phyloP scores from a whole-genome alignment of 2,113 vertebrate genomes.

The Albula glossodonta region DNA sequence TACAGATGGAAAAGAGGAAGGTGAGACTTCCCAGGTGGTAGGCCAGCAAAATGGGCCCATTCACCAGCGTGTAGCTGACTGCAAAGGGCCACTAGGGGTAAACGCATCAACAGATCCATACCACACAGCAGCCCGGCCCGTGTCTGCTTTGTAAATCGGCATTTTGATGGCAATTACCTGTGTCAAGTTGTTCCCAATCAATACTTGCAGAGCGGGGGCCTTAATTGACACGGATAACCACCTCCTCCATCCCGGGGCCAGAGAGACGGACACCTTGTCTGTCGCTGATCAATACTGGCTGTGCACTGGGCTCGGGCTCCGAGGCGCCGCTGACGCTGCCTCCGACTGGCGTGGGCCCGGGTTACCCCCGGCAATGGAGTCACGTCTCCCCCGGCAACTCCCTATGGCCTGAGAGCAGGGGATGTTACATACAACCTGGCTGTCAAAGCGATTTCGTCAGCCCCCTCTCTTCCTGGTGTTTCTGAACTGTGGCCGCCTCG shows the following conservation, averaged over 20 bases:
- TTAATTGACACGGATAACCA: constrained; percentile 77
- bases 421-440: constrained; percentile 81
- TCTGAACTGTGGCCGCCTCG: constrained; percentile 55
- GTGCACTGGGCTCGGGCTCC: constrained; percentile 38
- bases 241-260: constrained; percentile 57
- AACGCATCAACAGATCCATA: constrained; percentile 60
- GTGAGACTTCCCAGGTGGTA: background rate
- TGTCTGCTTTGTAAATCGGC: constrained; percentile 65
- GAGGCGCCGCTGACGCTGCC: constrained; percentile 46
- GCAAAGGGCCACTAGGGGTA: constrained; percentile 25
- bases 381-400: constrained; percentile 60
- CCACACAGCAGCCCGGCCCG: constrained; percentile 40
- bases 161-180: constrained; percentile 76
- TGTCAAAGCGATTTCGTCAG: constrained; percentile 83
- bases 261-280: constrained; percentile 48
- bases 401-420: constrained; percentile 67
- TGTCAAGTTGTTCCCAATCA: constrained; percentile 78
- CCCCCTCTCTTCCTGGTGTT: constrained; percentile 68
- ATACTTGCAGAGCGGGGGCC: constrained; percentile 67
- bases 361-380: constrained; percentile 64
- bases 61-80: constrained; percentile 15
- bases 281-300: constrained; percentile 76
- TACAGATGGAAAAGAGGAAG: background rate
- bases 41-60: background rate
- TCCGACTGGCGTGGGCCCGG: constrained; percentile 34